Evolutionary conservation across 2,113 vertebrate species (phyloP).

Genomic region (Eptesicus fuscus): DNA sequence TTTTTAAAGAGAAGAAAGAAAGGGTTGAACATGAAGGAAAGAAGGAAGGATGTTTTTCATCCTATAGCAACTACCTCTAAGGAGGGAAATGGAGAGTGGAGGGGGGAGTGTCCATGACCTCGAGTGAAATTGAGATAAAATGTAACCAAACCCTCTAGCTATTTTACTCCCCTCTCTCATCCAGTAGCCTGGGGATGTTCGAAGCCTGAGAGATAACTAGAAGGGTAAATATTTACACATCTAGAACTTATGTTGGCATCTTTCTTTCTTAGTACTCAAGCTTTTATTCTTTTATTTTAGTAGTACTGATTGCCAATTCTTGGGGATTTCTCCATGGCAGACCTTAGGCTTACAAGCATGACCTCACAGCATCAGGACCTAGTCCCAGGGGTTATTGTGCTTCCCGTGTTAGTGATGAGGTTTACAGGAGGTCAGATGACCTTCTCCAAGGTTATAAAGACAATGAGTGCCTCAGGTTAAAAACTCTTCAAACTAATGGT

Average conservation of each 20-base stretch:
- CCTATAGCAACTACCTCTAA: not conserved
- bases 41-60: not conserved
- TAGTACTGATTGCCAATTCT: not conserved
- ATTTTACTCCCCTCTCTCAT: not conserved
- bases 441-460: conserved; percentile 7
- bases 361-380: not conserved
- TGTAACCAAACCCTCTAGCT: not conserved
- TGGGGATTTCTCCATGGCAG: not conserved
- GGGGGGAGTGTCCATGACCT: not conserved
- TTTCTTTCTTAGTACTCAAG: not conserved
- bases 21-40: not conserved
- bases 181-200: not conserved
- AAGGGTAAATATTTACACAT: not conserved
- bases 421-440: not conserved
- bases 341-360: no score
- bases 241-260: not conserved
- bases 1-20: conserved; percentile 32
- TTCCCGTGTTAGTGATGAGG: not conserved
- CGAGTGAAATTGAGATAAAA: not conserved
- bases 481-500: not conserved
- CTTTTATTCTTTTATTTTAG: not conserved
- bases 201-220: not conserved
- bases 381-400: not conserved
- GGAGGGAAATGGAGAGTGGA: not conserved
- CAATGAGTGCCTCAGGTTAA: not conserved